Evolutionary conservation across 2,888 invertebrate genomes (phyloP), one percentile per base, ranked within the genome.

Genomic region (Rhagonycha fulva): DNA sequence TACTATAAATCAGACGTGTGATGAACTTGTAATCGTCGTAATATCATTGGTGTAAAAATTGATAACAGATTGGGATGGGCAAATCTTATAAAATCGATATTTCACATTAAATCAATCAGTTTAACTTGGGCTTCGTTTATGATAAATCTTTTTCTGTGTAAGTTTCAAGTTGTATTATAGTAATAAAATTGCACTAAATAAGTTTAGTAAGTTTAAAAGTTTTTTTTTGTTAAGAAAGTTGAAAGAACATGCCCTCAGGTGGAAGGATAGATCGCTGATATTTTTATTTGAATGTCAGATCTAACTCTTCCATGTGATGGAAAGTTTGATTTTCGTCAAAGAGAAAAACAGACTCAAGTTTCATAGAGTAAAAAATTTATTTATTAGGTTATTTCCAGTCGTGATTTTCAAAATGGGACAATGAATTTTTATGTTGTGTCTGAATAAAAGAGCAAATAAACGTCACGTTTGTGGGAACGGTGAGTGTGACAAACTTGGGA

Each of bases 241-340:
- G 28, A 23, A 24, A 74, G 70, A 62, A 71, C 62, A 62, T 47
- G 66, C 74, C 72, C 28, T 78, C 72, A 80, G 81, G 79, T 81
- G 82, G 81, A 82, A 81, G 82, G 70, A 71, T 81, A 80, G 81
- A 80, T 79, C 82, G 81, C 80, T 79, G 77, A 80, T 82, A 82
- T 81, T 72, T 73, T 71, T 74, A 62, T 70, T 72, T 76, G 28
- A 71, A 19, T 84, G 83, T 83, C 84, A 84, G 84, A 84, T 84
- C 84, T 84, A 83, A 83, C 83, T 83, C 84, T 84, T 84, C 83
- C 83, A 84, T 83, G 82, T 82, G 83, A 80, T 77, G 77, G 80
- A 71, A 68, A 76, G 60, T 76, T 75, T 76, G 71, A 72, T 26
- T 24, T 24, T 66, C 63, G 11, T 26, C 63, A n/a, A 23, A 26